Evolutionary conservation across 2,797 vertebrate genomes (phyloP).

Genomic region (Scolopax rusticola): DNA sequence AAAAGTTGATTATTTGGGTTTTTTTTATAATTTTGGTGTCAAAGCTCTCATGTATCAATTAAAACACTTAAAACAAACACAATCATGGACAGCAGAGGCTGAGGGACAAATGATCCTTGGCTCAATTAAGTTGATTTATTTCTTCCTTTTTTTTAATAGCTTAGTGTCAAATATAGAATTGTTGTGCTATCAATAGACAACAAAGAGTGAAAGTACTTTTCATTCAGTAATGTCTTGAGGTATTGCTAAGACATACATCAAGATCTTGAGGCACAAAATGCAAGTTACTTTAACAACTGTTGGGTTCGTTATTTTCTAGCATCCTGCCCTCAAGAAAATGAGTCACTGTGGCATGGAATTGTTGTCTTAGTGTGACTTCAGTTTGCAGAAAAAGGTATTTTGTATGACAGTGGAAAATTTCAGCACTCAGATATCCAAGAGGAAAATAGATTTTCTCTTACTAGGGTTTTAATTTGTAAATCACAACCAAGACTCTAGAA

Average conservation of each 20-base stretch:
- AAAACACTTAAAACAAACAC: background rate
- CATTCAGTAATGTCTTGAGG: background rate
- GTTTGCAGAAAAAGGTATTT: background rate
- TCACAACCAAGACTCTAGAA: background rate
- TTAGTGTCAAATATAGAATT: background rate
- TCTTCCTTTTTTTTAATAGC: background rate
- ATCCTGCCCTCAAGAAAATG: background rate
- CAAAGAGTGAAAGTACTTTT: background rate
- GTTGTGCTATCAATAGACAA: background rate
- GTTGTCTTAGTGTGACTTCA: background rate
- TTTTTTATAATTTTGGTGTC: background rate
- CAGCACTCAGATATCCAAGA: background rate
- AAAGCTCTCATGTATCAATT: background rate
- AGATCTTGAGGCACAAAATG: background rate
- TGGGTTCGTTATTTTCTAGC: background rate
- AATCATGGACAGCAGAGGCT: background rate
- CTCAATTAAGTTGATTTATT: background rate
- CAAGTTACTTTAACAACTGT: background rate
- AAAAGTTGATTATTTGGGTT: background rate
- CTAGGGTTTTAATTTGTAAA: background rate
- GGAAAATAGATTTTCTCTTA: background rate
- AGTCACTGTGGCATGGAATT: background rate
- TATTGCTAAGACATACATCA: background rate
- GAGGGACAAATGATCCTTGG: background rate
- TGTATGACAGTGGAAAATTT: background rate